Percentiles rank a stretch among this genome's conserved stretches.
Conservation (phyloP, 2,113 vertebrate genomes). For the Coptodon bakossiorum region DNA sequence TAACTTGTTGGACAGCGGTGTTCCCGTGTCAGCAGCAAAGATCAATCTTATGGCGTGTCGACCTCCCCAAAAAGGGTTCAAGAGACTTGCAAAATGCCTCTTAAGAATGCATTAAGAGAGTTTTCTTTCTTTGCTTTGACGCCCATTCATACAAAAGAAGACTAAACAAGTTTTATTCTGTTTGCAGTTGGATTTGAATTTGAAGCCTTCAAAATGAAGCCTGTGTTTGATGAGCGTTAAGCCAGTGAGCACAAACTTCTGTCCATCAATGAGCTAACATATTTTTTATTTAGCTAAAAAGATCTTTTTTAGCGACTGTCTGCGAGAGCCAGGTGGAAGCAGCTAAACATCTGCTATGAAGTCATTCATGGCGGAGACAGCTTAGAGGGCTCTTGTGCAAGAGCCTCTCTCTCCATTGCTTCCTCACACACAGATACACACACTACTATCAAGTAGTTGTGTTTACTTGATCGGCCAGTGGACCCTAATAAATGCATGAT, state of each 20-base stretch:
- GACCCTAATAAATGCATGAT: slow-evolving; percentile 3
- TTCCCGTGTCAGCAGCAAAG: neutral
- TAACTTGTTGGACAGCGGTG: neutral
- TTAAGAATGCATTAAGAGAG: neutral
- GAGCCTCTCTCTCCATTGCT: neutral
- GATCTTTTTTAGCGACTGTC: neutral
- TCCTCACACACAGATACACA: neutral
- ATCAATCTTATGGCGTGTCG: neutral
- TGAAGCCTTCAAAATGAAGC: neutral
- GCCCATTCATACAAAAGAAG: neutral
- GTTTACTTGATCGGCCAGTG: slow-evolving; percentile 9
- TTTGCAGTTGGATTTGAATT: neutral
- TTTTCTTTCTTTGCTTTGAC: neutral
- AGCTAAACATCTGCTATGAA: slow-evolving; percentile 46
- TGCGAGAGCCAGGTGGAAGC: slow-evolving; percentile 17
- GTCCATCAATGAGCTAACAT: slow-evolving; percentile 11
- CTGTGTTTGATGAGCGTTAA: neutral
- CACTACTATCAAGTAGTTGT: neutral
- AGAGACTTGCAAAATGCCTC: neutral
- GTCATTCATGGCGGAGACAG: slow-evolving; percentile 26
- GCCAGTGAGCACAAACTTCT: neutral
- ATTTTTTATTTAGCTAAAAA: slow-evolving; percentile 18
- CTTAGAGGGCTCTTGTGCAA: slow-evolving; percentile 12
- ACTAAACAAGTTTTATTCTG: neutral
- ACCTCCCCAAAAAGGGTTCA: neutral